Percentiles rank a stretch among this genome's conserved stretches.
phyloP scores from a whole-genome alignment of 2,113 vertebrate species.

The Zosterops japonicus region DNA sequence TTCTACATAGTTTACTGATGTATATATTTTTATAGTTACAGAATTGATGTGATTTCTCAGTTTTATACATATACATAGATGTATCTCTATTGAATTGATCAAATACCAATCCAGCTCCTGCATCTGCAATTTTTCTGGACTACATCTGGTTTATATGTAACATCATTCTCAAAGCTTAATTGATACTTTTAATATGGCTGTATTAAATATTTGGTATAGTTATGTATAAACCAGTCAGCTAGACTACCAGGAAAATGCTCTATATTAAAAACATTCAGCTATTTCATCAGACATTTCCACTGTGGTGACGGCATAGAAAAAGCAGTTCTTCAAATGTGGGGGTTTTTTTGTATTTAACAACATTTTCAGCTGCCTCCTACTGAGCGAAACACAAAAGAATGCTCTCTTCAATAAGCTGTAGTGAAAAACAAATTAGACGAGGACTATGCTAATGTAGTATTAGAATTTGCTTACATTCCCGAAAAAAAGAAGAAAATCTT shows the following conservation, averaged over 20 bases:
- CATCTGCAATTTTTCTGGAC: not conserved
- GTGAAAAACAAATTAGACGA: not conserved
- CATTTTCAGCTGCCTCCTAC: not conserved
- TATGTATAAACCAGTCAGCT: not conserved
- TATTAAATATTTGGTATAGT: not conserved
- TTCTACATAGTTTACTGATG: not conserved
- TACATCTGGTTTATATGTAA: not conserved
- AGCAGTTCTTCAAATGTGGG: not conserved
- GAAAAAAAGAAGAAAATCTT: not conserved
- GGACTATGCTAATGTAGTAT: not conserved
- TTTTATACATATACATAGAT: not conserved
- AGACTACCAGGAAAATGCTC: not conserved
- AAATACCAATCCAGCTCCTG: not conserved
- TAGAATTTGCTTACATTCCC: conserved; percentile 8
- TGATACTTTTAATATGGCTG: not conserved
- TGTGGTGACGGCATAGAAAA: not conserved
- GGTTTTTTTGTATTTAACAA: not conserved
- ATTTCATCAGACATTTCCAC: not conserved
- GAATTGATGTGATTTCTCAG: not conserved
- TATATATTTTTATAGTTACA: not conserved
- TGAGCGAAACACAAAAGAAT: not conserved
- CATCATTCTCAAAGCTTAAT: not conserved
- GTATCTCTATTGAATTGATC: not conserved
- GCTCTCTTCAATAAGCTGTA: not conserved
- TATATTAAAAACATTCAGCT: not conserved